phyloP scores from a whole-genome alignment of 2,797 vertebrate genomes.

The Trichosurus vulpecula region DNA sequence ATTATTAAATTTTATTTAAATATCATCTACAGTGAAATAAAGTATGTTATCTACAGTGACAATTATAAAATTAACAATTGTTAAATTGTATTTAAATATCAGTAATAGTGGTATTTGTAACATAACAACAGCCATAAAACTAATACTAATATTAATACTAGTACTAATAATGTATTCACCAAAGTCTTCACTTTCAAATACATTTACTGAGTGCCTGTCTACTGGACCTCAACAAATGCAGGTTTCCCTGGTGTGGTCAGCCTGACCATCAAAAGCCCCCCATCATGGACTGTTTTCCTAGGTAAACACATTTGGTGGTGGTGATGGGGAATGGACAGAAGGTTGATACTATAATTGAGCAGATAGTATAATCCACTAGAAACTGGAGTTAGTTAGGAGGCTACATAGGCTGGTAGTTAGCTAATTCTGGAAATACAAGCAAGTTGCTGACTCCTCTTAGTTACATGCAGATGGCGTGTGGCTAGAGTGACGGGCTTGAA shows the following conservation, averaged over 20 bases:
- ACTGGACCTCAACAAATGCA: not conserved
- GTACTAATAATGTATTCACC: not conserved
- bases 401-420: too few species aligned
- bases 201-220: not conserved
- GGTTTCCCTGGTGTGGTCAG: not conserved
- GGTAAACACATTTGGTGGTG: too few species aligned
- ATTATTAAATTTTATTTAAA: not conserved
- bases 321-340: not conserved
- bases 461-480: not conserved
- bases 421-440: too few species aligned
- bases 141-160: not conserved
- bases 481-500: conserved; percentile 12
- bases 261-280: not conserved
- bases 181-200: not conserved
- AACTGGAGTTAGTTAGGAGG: not conserved
- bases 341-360: not conserved
- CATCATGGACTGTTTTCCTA: not conserved
- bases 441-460: not conserved
- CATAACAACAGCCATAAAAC: too few species aligned
- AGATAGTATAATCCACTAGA: not conserved
- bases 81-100: not conserved
- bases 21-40: too few species aligned
- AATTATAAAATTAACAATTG: not conserved
- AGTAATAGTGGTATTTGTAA: too few species aligned
- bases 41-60: not conserved